Evolutionary conservation across 2,888 invertebrate genomes (phyloP), one percentile per base, ranked within the genome.

Genomic region (Parasteatoda lunata): DNA sequence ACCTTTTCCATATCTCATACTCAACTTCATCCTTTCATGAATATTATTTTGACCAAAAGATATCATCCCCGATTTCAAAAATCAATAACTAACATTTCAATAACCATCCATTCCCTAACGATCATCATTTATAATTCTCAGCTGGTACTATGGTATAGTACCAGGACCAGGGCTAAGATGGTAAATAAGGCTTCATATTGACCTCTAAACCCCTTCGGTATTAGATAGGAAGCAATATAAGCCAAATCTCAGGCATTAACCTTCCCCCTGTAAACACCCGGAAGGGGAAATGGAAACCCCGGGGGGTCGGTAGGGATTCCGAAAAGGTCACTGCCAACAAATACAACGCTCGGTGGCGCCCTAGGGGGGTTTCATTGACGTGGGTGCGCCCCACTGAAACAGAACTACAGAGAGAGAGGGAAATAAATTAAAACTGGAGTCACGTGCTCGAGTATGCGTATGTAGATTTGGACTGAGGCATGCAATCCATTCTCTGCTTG

Each of bases 121-220:
- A 52, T 47, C 68, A 47, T 52, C 59, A 66, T 81, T 69, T 66
- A 52, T 52, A 54, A n/a, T 30, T 48, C 54, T 6, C 30, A 47
- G 51, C 15, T 48, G 68, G 54, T 54, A 68, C 66, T 73, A 81
- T 80, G 64, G 68, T 81, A 68, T 54, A 81, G 81, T 75, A 68
- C 59, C 81, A 66, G 15, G 69, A 65, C 66, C 15, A 15, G 45
- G 47, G 71, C 73, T 45, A 73, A 64, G 77, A 84, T 78, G 75
- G 73, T 79, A 84, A 78, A 84, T 73, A 84, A 78, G 72, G 69
- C 77, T 68, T 75, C 84, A 79, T 84, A 79, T 84, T 84, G 84
- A 84, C 84, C 84, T 78, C 84, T 72, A 65, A 84, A 78, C 72
- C 72, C 72, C n/a, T 15, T 64, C 73, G 72, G 73, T 84, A 72